A percentile compares a stretch with the other conserved stretches of the same genome.
These are phyloP conservation scores for Trogon melanurus DNA, from an alignment of 2,113 vertebrate species.

Conservation along the genomic window DNA sequence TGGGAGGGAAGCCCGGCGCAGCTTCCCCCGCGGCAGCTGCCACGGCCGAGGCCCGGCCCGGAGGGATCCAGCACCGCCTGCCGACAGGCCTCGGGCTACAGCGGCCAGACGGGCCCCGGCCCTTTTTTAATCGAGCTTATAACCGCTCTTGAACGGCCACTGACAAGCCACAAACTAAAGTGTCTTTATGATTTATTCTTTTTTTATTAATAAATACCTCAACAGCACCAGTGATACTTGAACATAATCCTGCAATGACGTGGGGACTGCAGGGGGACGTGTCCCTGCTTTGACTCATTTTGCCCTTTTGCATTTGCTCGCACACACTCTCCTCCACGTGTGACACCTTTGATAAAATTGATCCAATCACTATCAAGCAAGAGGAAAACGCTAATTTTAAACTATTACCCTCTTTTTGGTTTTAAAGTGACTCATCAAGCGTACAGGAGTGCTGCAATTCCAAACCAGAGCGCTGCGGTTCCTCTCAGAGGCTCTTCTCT, in stretches of 20 bases:
- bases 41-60: rapidly evolving
- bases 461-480: not conserved
- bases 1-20: too few relatives aligned
- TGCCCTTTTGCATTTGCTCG: conserved; percentile 13
- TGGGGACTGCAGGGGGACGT: too few relatives aligned
- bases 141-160: not conserved
- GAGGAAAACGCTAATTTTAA: conserved; percentile 18
- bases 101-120: rapidly evolving
- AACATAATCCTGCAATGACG: conserved; percentile 34
- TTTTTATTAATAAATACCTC: conserved; percentile 84
- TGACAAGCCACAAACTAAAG: conserved; percentile 4
- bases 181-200: conserved; percentile 43
- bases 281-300: not conserved
- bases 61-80: too few relatives aligned
- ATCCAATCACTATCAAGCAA: conserved; percentile 36
- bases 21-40: too few relatives aligned
- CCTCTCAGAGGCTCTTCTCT: conserved; percentile 19
- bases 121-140: not conserved
- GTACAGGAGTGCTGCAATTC: conserved; percentile 1
- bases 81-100: not conserved
- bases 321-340: conserved; percentile 30
- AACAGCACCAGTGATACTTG: conserved; percentile 69
- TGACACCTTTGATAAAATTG: conserved; percentile 3
- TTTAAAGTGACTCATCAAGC: not conserved
- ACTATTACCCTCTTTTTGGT: not conserved